These are phyloP conservation scores for Xerus rutilus DNA, from an alignment of 2,797 vertebrate genomes.

Conservation along the genomic window DNA sequence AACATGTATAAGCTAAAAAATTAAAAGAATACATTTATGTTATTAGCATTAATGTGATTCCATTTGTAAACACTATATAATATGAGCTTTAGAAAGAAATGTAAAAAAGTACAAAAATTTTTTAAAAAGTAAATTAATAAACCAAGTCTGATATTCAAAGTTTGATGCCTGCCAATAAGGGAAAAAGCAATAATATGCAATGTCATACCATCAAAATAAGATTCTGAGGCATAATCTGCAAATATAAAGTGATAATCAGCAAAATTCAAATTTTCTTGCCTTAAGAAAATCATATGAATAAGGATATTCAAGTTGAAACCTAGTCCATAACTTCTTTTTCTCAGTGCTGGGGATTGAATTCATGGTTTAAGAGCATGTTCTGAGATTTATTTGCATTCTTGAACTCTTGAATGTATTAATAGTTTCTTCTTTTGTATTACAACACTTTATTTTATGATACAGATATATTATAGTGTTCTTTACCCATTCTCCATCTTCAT, in stretches of 20 bases:
- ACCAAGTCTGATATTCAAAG: neutral
- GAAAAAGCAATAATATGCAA: slow-evolving; percentile 14
- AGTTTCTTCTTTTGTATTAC: neutral
- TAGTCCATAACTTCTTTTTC: neutral
- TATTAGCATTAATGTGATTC: neutral
- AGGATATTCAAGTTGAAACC: neutral
- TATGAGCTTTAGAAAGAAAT: neutral
- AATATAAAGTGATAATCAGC: slow-evolving; percentile 39
- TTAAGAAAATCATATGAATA: neutral
- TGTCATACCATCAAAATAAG: slow-evolving; percentile 6
- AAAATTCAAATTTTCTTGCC: neutral
- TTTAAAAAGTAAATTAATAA: neutral
- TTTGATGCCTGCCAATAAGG: neutral
- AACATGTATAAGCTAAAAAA: neutral
- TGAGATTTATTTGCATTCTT: neutral
- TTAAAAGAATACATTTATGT: neutral
- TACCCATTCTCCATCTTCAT: neutral
- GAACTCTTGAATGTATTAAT: neutral
- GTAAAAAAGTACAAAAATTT: slow-evolving; percentile 6
- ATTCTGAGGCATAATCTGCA: neutral
- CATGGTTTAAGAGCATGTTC: neutral
- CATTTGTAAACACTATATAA: neutral
- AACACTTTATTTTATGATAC: neutral
- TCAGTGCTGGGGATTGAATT: neutral
- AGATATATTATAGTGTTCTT: neutral